Base-by-base conservation (phyloP, 92 coral and sea anemone genomes). In the Pocillopora grandis region DNA sequence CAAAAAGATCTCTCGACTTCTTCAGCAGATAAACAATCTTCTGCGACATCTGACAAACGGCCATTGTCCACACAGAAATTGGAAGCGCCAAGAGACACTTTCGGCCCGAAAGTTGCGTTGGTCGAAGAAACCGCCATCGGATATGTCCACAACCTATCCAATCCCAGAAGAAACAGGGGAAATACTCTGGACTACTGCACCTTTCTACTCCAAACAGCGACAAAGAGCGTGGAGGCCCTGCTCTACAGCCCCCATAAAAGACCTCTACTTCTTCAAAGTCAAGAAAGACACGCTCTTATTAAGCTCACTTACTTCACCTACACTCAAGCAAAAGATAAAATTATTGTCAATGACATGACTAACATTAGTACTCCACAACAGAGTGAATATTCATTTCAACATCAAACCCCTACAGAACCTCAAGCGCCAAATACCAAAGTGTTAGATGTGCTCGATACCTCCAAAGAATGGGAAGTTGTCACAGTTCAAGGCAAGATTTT, bases 361-460 rank as follows among this genome's bases (percentile, higher is more conserved):
- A 59, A 57, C 70, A 78, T 85, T 55, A 85, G 70, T 71, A 85
- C 84, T 71, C 89, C 84, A 66, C 89, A 85, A 71, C 89, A 78
- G 63, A 63, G 77, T 85, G 85, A 85, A 78, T 85, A 85, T 85
- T 85, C 89, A 70, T 78, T 85, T 78, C 85, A 85, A 63, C 64
- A 85, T 78, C 89, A 85, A 85, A 85, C 79, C 84, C 89, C 84
- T 33, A 66, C 83, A 84, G 88, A 84, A 84, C 58, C 88, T n/a
- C 84, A 77, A 77, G 88, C 84, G 61, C 56, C 88, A 85, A 58
- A 15, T 67, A 33, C 59, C 85, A 85, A 85, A 85, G 84, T 85
- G 89, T 85, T 85, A 78, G 89, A 85, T 85, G 89, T 85, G 68
- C 84, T 85, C 84, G 78, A 78, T 85, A 85, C 79, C 37, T 85